Base-by-base conservation (phyloP, 2,113 vertebrate genomes). In the Fulmarus glacialis region DNA sequence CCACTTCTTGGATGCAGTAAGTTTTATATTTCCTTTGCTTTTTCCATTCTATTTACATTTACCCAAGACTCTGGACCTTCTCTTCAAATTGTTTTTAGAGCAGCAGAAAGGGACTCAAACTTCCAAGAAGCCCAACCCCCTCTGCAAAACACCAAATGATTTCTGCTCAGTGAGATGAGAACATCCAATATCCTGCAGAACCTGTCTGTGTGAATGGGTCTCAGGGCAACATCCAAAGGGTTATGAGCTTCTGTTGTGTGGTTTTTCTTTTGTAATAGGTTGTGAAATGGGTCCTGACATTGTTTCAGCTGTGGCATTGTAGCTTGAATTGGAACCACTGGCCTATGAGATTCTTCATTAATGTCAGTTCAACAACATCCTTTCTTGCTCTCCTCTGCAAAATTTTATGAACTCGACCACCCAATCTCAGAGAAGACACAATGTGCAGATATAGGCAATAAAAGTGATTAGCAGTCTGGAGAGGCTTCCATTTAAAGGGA, bases 201-300 rank as follows among this genome's bases (percentile, higher is more conserved):
- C 58, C 68, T 79, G 52, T 58, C 91, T 79, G 27, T 80, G 70
- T 47, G 83, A 94, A 94, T 70, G 81, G 87, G 48, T 96, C 89
- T 93, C 81, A 62, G 78, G 53, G 70, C 38, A 75, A 71, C 58
- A 85, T 86, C 91, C 84, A 43, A 53, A 62, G 63, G 89, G 74
- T 93, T 95, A 93, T 80, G 82, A 91, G 91, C 93, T 94, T 83
- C 75, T 90, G 79, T 88, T 45, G 62, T 38, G 67, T 87, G 86
- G 5, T 90, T 96, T 92, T 90, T 77, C 93, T 73, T 87, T 63
- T 67, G 82, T 82, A 96, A 96, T 88, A 58, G 78, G 66, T 70
- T 94, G 93, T 95, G 93, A 95, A 96, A 95, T 84, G 70, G 81
- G 66, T 95, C 87, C 67, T 96, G 94, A 96, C 81, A 87, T 91